Percentiles rank a stretch among this genome's conserved stretches.
These are phyloP conservation scores for Tenualosa thibaudeaui DNA, from an alignment of 2,797 vertebrate genomes.

Conservation along the genomic window DNA sequence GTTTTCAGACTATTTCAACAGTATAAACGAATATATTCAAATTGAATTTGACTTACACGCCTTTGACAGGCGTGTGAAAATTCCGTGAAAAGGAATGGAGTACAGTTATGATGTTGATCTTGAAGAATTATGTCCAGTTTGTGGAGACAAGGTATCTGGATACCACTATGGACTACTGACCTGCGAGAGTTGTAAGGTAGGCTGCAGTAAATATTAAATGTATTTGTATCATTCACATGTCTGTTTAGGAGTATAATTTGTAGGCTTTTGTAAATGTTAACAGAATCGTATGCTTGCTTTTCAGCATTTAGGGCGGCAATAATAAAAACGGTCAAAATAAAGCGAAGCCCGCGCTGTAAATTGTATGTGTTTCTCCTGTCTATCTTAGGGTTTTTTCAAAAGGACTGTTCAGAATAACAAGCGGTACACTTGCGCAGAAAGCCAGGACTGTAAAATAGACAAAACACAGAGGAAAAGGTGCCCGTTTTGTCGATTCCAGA, in stretches of 20 bases:
- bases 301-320: no score
- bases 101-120: constrained; percentile 46
- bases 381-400: constrained; percentile 89
- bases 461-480: constrained; percentile 88
- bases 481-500: constrained; percentile 92
- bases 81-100: constrained; percentile 60
- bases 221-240: neutral
- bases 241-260: neutral
- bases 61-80: constrained; percentile 31
- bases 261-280: neutral
- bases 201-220: constrained; percentile 6
- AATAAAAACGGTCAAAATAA: neutral
- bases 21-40: neutral
- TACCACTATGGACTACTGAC: constrained; percentile 79
- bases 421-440: constrained; percentile 87
- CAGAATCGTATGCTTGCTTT: neutral
- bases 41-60: neutral
- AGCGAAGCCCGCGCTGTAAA: neutral
- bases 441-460: constrained; percentile 87
- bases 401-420: constrained; percentile 94
- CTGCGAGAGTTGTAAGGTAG: constrained; percentile 78
- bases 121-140: constrained; percentile 73
- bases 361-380: neutral
- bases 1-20: neutral
- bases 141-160: constrained; percentile 75